Evolutionary conservation across 2,797 vertebrate genomes (phyloP).

Genomic region (Onychomys arenicola): DNA sequence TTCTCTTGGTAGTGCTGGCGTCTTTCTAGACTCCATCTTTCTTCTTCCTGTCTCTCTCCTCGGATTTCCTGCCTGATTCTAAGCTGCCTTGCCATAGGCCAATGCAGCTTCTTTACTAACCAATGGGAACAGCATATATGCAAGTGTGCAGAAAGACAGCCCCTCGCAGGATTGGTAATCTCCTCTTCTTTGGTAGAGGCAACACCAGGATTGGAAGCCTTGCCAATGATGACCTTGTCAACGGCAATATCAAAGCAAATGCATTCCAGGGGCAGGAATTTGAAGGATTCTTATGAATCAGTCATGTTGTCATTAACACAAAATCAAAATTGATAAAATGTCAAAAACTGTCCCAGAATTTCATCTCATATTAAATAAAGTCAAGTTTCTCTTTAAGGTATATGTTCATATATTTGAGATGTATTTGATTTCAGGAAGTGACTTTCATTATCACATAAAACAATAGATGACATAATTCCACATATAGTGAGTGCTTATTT

Average conservation of each 20-base stretch:
- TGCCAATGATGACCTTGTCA: not conserved
- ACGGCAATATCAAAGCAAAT: not conserved
- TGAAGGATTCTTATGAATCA: not conserved
- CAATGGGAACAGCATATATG: too few relatives aligned
- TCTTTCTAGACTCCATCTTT: too few relatives aligned
- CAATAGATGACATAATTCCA: not conserved
- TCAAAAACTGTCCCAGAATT: not conserved
- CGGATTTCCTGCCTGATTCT: too few relatives aligned
- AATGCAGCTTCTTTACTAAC: too few relatives aligned
- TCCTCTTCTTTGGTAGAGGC: not conserved
- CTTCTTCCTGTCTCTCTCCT: too few relatives aligned
- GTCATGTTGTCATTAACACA: not conserved
- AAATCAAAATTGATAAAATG: not conserved
- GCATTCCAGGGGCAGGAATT: not conserved
- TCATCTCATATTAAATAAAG: not conserved
- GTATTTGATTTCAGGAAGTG: not conserved
- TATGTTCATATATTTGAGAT: slow-evolving; percentile 14
- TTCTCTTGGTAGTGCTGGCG: too few relatives aligned
- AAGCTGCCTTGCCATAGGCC: too few relatives aligned
- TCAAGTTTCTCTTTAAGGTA: not conserved
- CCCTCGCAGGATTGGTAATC: not conserved
- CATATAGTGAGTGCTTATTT: not conserved
- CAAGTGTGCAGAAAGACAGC: too few relatives aligned
- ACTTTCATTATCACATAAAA: slow-evolving; percentile 5
- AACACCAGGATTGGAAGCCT: not conserved